Evolutionary conservation across 2,888 invertebrate species (phyloP).

Genomic region (Balanococcus diminutus): DNA sequence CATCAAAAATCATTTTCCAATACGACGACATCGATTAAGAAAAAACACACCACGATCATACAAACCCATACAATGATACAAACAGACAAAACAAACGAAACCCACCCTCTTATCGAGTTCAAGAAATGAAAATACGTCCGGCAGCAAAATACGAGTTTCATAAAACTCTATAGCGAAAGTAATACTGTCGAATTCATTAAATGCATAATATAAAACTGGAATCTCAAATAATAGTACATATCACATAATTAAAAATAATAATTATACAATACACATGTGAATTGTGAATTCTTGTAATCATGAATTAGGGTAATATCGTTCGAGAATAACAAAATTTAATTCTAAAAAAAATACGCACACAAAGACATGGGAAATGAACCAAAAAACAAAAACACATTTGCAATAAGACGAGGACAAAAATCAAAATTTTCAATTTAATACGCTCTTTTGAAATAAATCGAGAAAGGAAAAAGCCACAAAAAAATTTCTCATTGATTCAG

Average conservation of each 20-base stretch:
- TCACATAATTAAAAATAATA: conserved; percentile 11
- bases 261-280: neutral
- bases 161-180: neutral
- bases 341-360: neutral
- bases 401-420: neutral
- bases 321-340: neutral
- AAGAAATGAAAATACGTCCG: neutral
- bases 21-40: neutral
- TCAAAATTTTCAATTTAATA: neutral
- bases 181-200: conserved; percentile 27
- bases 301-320: conserved; percentile 16
- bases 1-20: neutral
- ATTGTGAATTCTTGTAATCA: conserved; percentile 1
- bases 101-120: too few relatives aligned
- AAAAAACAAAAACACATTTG: neutral
- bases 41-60: neutral
- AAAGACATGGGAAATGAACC: too few relatives aligned
- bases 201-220: conserved; percentile 19
- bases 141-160: neutral
- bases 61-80: neutral
- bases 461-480: neutral
- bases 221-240: conserved; percentile 6
- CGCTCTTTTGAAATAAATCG: neutral
- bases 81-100: neutral
- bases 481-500: too few relatives aligned